These are phyloP conservation scores for Leuciscus waleckii DNA, from an alignment of 2,797 vertebrate species.

Conservation along the genomic window DNA sequence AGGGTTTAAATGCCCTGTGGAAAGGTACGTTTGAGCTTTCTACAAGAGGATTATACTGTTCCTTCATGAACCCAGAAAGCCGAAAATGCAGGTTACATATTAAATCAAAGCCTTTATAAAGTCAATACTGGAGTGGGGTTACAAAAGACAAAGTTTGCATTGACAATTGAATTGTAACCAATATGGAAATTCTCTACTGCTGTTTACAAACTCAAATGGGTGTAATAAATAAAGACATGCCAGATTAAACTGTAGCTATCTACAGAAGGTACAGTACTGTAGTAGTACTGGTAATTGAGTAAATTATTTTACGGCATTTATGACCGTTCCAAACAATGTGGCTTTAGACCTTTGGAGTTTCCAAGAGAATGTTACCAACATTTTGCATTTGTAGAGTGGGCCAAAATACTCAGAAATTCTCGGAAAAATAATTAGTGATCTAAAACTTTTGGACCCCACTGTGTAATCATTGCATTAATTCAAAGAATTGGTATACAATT, in stretches of 20 bases:
- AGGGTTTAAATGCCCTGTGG: background rate
- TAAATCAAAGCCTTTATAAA: constrained; percentile 9
- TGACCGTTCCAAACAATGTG: background rate
- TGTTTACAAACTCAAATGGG: background rate
- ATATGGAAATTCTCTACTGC: constrained; percentile 25
- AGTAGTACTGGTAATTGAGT: background rate
- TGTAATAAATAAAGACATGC: background rate
- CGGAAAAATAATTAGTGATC: no score
- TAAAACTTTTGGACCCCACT: no score
- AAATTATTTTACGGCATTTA: background rate
- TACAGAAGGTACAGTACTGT: background rate
- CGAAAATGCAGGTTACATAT: background rate
- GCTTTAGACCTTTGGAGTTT: background rate
- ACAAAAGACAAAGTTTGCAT: constrained; percentile 13
- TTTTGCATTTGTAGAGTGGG: background rate
- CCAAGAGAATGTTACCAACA: background rate
- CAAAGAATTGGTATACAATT: no score
- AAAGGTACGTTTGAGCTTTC: background rate
- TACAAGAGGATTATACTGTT: background rate
- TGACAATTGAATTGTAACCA: constrained; percentile 18
- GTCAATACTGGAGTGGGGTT: background rate
- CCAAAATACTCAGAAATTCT: background rate
- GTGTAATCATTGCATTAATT: no score
- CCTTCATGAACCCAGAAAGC: background rate
- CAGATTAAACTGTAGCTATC: background rate